Percentiles rank a stretch among this genome's conserved stretches.
These are phyloP conservation scores for Scaptomyza hsui DNA, from an alignment of 1,140 invertebrate genomes.

Conservation along the genomic window DNA sequence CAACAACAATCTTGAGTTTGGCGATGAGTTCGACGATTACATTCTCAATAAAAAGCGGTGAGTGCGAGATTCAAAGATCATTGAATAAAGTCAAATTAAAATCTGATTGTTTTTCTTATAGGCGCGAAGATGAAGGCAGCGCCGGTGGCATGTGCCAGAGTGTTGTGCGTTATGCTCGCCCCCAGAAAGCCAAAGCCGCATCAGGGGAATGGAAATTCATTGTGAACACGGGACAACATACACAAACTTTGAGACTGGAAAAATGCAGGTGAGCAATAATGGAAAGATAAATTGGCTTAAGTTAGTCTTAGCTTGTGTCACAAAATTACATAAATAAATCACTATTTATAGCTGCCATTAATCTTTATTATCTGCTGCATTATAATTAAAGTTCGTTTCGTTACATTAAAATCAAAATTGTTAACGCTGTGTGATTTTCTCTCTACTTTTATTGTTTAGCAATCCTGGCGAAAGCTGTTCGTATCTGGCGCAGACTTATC, in stretches of 20 bases:
- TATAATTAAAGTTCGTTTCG: not conserved
- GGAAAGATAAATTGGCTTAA: not conserved
- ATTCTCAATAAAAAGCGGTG: slow-evolving; percentile 71
- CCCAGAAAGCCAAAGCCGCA: slow-evolving; percentile 91
- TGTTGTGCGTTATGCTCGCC: slow-evolving; percentile 92
- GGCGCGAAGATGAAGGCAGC: slow-evolving; percentile 85
- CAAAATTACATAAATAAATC: not conserved
- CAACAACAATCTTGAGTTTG: slow-evolving; percentile 74
- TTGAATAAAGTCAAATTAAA: not conserved
- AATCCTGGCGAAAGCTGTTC: slow-evolving; percentile 90
- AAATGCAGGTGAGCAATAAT: slow-evolving; percentile 89
- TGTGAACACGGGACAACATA: slow-evolving; percentile 93
- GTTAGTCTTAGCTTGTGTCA: no score
- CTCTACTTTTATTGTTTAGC: slow-evolving; percentile 84
- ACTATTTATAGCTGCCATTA: slow-evolving; percentile 7
- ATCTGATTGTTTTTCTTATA: slow-evolving; percentile 47
- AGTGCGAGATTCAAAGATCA: slow-evolving; percentile 9
- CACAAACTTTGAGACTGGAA: slow-evolving; percentile 92
- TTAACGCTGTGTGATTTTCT: not conserved
- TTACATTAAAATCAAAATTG: not conserved
- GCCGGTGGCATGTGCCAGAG: slow-evolving; percentile 90
- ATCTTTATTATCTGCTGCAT: not conserved
- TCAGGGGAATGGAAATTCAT: slow-evolving; percentile 94
- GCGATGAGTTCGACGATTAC: slow-evolving; percentile 79
- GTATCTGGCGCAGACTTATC: slow-evolving; percentile 91